These are phyloP conservation scores for Noctua pronuba DNA, from an alignment of 2,888 invertebrate genomes.

Conservation along the genomic window DNA sequence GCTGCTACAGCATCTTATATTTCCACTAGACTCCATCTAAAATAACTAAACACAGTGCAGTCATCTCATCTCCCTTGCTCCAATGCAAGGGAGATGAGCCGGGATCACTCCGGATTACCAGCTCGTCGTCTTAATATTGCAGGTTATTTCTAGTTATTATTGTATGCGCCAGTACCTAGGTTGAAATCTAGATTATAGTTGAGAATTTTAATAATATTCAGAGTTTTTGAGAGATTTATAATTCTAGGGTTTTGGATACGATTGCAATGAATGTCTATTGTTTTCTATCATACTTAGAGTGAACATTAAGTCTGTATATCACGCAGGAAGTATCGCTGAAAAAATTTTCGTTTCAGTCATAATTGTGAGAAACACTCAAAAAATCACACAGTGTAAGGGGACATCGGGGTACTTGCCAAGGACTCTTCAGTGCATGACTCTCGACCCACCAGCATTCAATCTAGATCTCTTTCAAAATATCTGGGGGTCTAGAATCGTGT, in stretches of 20 bases:
- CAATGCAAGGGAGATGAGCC: too few relatives aligned
- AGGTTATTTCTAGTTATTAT: conserved; percentile 39
- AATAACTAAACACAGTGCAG: conserved; percentile 33
- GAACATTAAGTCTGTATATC: background rate
- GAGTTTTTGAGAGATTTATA: conserved; percentile 7
- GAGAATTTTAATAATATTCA: conserved; percentile 32
- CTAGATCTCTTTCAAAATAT: background rate
- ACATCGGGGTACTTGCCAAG: background rate
- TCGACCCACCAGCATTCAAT: background rate
- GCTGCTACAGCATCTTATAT: background rate
- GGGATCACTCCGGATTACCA: conserved; percentile 53
- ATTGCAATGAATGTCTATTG: background rate
- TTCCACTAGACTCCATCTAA: conserved; percentile 11
- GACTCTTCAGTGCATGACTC: background rate
- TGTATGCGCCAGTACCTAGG: background rate
- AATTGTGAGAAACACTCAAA: background rate
- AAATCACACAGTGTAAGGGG: background rate
- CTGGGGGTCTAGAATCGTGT: background rate
- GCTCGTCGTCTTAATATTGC: conserved; percentile 33
- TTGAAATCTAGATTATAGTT: conserved; percentile 34
- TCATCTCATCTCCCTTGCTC: conserved; percentile 50
- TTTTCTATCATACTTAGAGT: background rate
- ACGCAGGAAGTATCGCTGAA: background rate
- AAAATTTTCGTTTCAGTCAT: background rate
- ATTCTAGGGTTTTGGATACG: background rate